These are phyloP conservation scores for Troglohyphantes excavatus DNA, from an alignment of 2,888 invertebrate species.

Conservation along the genomic window DNA sequence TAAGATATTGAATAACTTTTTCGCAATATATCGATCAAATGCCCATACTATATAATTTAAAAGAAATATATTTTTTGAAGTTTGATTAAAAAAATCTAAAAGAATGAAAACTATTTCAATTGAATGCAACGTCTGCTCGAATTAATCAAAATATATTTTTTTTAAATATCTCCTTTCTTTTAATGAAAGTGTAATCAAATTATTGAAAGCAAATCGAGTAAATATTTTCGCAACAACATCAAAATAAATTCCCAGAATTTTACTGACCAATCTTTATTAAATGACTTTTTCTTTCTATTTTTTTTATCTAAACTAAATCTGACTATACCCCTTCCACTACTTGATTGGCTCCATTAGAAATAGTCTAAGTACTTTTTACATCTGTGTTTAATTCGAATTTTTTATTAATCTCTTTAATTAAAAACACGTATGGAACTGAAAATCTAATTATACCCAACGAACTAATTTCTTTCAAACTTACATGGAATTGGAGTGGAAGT, in stretches of 20 bases:
- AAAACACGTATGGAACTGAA: slow-evolving; percentile 71
- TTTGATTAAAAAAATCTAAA: too few species aligned
- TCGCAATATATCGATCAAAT: too few species aligned
- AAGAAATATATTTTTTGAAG: too few species aligned
- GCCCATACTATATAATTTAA: too few species aligned
- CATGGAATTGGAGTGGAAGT: slow-evolving; percentile 51
- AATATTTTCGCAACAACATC: slow-evolving; percentile 19
- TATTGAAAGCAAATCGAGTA: slow-evolving; percentile 26
- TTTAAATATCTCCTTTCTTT: not conserved
- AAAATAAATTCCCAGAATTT: slow-evolving; percentile 27
- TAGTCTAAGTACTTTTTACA: slow-evolving; percentile 52
- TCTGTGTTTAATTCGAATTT: slow-evolving; percentile 58
- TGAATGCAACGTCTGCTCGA: slow-evolving; percentile 4
- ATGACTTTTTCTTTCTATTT: slow-evolving; percentile 2
- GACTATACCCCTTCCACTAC: slow-evolving; percentile 14
- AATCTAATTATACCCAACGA: slow-evolving; percentile 61
- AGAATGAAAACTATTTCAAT: slow-evolving; percentile 8
- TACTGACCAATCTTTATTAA: slow-evolving; percentile 51
- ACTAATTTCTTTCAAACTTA: slow-evolving; percentile 62
- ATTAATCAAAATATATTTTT: slow-evolving; percentile 16
- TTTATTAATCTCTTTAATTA: slow-evolving; percentile 65
- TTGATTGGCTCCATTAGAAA: slow-evolving; percentile 51
- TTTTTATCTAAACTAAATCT: slow-evolving; percentile 35
- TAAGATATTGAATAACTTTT: too few species aligned
- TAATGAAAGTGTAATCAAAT: slow-evolving; percentile 37